These are phyloP conservation scores for Latrodectus hesperus DNA, from an alignment of 2,888 invertebrate species.

Conservation along the genomic window DNA sequence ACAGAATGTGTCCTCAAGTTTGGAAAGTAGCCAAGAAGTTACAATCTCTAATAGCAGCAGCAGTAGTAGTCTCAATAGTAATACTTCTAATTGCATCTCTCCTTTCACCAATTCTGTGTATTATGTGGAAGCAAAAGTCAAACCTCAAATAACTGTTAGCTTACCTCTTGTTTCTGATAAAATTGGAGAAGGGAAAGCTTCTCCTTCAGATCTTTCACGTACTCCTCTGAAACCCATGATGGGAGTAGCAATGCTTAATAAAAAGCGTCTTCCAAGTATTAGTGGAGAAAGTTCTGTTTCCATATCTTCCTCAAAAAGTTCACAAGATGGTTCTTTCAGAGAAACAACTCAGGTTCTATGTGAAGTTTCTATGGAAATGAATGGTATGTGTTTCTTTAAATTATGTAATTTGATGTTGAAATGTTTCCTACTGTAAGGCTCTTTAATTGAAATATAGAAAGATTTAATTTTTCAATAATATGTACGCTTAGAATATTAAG, in stretches of 20 bases:
- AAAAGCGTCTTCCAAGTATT: constrained; percentile 72
- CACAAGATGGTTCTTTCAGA: constrained; percentile 52
- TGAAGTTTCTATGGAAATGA: constrained; percentile 52
- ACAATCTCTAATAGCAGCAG: constrained; percentile 62
- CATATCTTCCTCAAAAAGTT: constrained; percentile 58
- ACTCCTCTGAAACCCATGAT: constrained; percentile 73
- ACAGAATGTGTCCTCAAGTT: constrained; percentile 1
- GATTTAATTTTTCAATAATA: too few species aligned
- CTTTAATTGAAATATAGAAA: too few species aligned
- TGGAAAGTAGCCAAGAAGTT: constrained; percentile 36
- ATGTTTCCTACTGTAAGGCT: too few species aligned
- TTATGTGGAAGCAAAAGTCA: constrained; percentile 65
- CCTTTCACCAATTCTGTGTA: constrained; percentile 49
- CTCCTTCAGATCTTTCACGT: constrained; percentile 63
- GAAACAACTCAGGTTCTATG: constrained; percentile 28
- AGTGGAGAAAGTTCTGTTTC: constrained; percentile 66
- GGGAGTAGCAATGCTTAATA: constrained; percentile 75
- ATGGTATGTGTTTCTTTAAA: constrained; percentile 18
- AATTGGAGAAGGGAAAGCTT: constrained; percentile 33
- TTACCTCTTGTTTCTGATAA: constrained; percentile 65
- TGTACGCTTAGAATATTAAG: too few species aligned
- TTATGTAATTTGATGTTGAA: too few species aligned
- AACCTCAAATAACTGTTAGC: constrained; percentile 68
- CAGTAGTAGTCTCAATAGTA: constrained; percentile 67
- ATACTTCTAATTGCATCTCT: constrained; percentile 58